These are phyloP conservation scores for Empis stercorea DNA, from an alignment of 2,888 invertebrate species.

Conservation along the genomic window DNA sequence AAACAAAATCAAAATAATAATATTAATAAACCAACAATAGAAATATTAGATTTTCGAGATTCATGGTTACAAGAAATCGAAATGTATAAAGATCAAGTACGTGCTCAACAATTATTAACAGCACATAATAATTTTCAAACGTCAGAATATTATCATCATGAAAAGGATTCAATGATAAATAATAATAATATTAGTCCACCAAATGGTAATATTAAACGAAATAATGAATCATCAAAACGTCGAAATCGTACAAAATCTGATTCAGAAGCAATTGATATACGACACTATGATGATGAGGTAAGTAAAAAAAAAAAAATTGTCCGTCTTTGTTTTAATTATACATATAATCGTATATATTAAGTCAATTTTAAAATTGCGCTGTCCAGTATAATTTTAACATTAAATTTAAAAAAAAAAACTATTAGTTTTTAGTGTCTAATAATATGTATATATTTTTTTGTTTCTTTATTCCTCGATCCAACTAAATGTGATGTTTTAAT, in stretches of 20 bases:
- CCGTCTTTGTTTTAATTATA: neutral
- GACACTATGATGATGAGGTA: constrained; percentile 2
- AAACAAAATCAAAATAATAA: neutral
- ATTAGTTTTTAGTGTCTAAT: too few relatives aligned
- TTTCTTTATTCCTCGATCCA: too few relatives aligned
- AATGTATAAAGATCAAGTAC: constrained; percentile 10
- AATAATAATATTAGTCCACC: neutral
- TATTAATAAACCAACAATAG: constrained; percentile 14
- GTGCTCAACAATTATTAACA: constrained; percentile 6
- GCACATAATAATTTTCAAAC: constrained; percentile 10
- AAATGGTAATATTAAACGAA: neutral
- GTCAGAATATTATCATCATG: neutral
- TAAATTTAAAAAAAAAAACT: too few relatives aligned
- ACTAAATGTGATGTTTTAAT: too few relatives aligned
- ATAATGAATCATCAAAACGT: constrained; percentile 8
- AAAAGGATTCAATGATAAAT: neutral
- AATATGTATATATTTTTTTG: too few relatives aligned
- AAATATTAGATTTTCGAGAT: constrained; percentile 33
- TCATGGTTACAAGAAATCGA: constrained; percentile 35
- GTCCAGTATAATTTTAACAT: too few relatives aligned
- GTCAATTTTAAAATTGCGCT: too few relatives aligned
- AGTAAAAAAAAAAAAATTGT: neutral
- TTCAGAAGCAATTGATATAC: constrained; percentile 8
- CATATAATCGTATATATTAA: too few relatives aligned
- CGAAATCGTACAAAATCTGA: constrained; percentile 10